Evolutionary conservation across 2,113 vertebrate genomes (phyloP), one percentile per base, ranked within the genome.

Genomic region (Neodontobutis hainanensis): DNA sequence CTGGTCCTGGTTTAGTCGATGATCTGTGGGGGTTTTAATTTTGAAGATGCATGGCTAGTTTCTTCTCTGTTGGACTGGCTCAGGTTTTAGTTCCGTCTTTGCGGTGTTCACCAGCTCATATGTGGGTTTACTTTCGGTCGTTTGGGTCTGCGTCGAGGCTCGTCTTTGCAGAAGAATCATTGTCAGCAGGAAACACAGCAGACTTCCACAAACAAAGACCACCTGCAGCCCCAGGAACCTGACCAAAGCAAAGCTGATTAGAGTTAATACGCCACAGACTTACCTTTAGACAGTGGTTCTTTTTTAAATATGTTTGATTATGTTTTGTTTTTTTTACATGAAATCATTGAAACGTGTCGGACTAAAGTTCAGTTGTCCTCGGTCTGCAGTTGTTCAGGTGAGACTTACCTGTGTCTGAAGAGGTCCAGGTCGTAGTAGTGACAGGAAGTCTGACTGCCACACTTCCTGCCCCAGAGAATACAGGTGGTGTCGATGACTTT

Each of bases 401-500:
- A 70, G 3, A 5, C 82, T 70, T 75, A 96, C 97, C 95, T 91
- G 0, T 88, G 87, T 79, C 96, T 94, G 87, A 99, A 94, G 56
- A 61, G 61, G 52, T 94, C 77, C 0, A 94, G 89, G 88, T 98
- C 35, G 1, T 97, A 99, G 88, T 99, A 99, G 11, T 73, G 87
- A 82, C 97, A 99, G 53, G 95, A 93, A 0, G 95, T 94, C 1
- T 48, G 77, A 8, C 82, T 82, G 5, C 89, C 80, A 0, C 96
- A 97, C 60, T 92, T 93, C 27, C 10, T 57, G 46, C 94, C 94
- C 97, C 96, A 98, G 46, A 89, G 57, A 73, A 95, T 78, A 71
- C 96, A 99, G 9, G 94, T 89, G 0, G 91, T 94, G 82, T 99
- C 97, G 0, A 99, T 99, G 81, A 94, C 85, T 0, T 85, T 93